Percentiles rank a stretch among this genome's conserved stretches.
Conservation (phyloP, 2,888 invertebrate species). For the Diachrysia chrysitis region DNA sequence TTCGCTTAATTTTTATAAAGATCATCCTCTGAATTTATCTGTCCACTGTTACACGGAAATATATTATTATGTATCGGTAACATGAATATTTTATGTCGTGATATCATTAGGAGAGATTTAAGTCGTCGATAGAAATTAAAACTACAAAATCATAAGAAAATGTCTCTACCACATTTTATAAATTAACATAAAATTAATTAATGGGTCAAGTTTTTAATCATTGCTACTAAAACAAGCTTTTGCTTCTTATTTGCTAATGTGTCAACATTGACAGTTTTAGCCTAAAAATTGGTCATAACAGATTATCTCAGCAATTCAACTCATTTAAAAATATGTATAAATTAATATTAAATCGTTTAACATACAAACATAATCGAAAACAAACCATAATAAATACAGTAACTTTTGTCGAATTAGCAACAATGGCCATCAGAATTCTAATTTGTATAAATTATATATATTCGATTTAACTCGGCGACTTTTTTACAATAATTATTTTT, state of each 20-base stretch:
- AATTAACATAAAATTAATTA: slow-evolving; percentile 38
- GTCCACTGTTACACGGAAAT: slow-evolving; percentile 80
- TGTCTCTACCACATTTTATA: slow-evolving; percentile 29
- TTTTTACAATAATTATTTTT: slow-evolving; percentile 29
- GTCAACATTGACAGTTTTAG: slow-evolving; percentile 27
- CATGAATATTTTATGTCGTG: slow-evolving; percentile 72
- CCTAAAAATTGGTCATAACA: slow-evolving; percentile 8
- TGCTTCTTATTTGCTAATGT: slow-evolving; percentile 24
- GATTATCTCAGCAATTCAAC: background rate
- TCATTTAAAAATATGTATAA: slow-evolving; percentile 9
- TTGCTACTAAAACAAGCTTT: slow-evolving; percentile 35
- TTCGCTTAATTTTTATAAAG: slow-evolving; percentile 83
- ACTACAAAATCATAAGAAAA: slow-evolving; percentile 25
- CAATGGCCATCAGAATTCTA: slow-evolving; percentile 10
- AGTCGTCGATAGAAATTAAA: slow-evolving; percentile 71
- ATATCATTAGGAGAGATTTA: slow-evolving; percentile 79
- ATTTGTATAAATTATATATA: slow-evolving; percentile 11
- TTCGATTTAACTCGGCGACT: slow-evolving; percentile 42
- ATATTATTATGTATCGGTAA: slow-evolving; percentile 63
- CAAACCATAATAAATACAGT: slow-evolving; percentile 15
- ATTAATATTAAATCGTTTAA: slow-evolving; percentile 20
- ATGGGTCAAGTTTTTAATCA: slow-evolving; percentile 28
- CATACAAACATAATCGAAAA: slow-evolving; percentile 9
- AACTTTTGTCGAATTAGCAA: slow-evolving; percentile 13
- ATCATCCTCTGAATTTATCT: slow-evolving; percentile 80